These are phyloP conservation scores for Hippopotamus amphibius DNA, from an alignment of 2,113 vertebrate species.

Conservation along the genomic window DNA sequence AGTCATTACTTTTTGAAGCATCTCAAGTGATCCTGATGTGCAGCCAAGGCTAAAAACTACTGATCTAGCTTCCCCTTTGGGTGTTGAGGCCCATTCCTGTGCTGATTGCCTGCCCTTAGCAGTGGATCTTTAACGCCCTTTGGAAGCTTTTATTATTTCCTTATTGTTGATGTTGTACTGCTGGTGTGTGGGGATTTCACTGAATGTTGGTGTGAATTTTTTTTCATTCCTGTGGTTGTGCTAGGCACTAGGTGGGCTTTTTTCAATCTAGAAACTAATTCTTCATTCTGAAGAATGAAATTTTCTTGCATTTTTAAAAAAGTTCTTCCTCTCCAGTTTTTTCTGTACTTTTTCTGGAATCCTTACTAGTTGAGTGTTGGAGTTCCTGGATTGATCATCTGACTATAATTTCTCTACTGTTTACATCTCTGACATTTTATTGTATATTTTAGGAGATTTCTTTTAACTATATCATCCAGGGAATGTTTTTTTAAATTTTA, in stretches of 20 bases:
- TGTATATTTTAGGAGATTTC: background rate
- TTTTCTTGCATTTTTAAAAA: background rate
- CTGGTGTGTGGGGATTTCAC: background rate
- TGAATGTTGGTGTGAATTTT: background rate
- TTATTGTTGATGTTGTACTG: background rate
- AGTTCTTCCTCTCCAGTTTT: background rate
- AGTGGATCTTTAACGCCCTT: background rate
- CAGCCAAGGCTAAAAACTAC: background rate
- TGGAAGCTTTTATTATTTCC: background rate
- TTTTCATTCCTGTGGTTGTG: background rate
- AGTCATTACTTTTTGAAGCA: background rate
- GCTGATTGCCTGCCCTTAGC: background rate
- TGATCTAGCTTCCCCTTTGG: background rate
- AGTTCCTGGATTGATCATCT: background rate
- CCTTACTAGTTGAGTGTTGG: background rate
- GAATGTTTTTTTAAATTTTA: constrained; percentile 24
- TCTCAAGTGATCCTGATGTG: background rate
- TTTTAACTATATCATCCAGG: constrained; percentile 25
- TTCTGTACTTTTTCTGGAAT: constrained; percentile 20
- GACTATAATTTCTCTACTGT: background rate
- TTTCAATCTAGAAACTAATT: background rate
- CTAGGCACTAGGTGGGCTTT: background rate
- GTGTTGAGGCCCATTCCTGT: no score
- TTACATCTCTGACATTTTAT: constrained; percentile 36
- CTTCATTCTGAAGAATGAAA: background rate